Conservation (phyloP, 2,797 vertebrate species). For the Molothrus ater region DNA sequence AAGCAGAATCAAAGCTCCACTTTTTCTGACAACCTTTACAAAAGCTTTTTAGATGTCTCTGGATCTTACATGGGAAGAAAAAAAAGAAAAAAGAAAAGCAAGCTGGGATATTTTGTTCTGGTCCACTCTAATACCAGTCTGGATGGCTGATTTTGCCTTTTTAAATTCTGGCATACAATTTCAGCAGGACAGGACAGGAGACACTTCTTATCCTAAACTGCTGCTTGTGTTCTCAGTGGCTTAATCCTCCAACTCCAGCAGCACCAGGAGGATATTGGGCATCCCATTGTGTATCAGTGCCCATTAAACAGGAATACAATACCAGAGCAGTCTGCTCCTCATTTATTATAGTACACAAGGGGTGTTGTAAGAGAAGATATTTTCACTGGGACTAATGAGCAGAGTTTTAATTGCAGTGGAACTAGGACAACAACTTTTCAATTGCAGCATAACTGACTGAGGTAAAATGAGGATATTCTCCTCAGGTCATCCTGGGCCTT, state of each 20-base stretch:
- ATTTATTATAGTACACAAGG: not conserved
- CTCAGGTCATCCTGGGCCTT: not conserved
- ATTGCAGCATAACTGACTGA: not conserved
- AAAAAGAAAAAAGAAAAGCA: not conserved
- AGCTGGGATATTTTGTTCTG: not conserved
- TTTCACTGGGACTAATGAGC: slow-evolving; percentile 29
- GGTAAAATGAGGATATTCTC: slow-evolving; percentile 50
- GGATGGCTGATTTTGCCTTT: not conserved
- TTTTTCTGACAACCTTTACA: not conserved
- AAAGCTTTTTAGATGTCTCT: not conserved
- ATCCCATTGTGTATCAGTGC: not conserved
- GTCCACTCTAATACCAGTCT: not conserved
- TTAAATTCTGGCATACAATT: not conserved
- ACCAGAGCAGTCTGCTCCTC: not conserved
- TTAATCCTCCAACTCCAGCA: not conserved
- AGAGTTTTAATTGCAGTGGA: slow-evolving; percentile 39
- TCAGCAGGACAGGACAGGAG: not conserved
- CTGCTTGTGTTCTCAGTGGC: not conserved
- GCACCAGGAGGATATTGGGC: not conserved
- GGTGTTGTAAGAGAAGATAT: not conserved
- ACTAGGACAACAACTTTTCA: slow-evolving; percentile 31
- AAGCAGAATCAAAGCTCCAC: not conserved
- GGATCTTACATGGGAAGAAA: not conserved
- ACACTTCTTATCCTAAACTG: not conserved
- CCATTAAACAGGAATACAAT: not conserved